Percentiles rank a stretch among this genome's conserved stretches.
phyloP scores from a whole-genome alignment of 2,797 vertebrate genomes.

The Prionace glauca region DNA sequence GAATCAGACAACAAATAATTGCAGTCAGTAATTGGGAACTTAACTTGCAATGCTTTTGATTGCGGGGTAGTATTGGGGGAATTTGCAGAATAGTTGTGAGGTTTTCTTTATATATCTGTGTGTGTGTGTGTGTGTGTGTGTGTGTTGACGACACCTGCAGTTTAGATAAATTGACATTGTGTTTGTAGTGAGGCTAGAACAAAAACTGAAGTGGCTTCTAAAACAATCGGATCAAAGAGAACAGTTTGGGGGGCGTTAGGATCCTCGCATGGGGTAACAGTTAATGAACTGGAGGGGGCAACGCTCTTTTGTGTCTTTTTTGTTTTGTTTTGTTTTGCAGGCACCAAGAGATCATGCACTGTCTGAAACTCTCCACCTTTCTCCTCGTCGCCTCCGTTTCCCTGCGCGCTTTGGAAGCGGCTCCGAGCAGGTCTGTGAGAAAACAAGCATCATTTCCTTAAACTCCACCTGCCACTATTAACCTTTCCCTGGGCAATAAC shows the following conservation, averaged over 20 bases:
- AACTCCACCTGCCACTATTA: neutral
- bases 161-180: neutral
- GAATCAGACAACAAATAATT: neutral
- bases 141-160: neutral
- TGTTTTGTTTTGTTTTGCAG: neutral
- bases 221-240: neutral
- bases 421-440: neutral
- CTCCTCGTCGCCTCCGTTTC: neutral
- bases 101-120: neutral
- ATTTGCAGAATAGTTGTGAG: neutral
- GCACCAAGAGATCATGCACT: neutral
- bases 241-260: neutral
- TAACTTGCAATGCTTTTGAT: neutral
- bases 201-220: neutral
- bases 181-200: neutral
- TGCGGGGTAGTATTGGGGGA: neutral
- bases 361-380: constrained; percentile 26
- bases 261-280: too few species aligned
- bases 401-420: neutral
- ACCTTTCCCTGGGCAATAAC: neutral
- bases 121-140: neutral
- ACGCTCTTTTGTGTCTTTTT: neutral
- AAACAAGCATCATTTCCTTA: neutral
- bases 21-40: neutral
- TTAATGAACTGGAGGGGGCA: too few species aligned